Evolutionary conservation across 2,888 invertebrate species (phyloP), one percentile per base, ranked within the genome.

Genomic region (Drosophila nigricruria): DNA sequence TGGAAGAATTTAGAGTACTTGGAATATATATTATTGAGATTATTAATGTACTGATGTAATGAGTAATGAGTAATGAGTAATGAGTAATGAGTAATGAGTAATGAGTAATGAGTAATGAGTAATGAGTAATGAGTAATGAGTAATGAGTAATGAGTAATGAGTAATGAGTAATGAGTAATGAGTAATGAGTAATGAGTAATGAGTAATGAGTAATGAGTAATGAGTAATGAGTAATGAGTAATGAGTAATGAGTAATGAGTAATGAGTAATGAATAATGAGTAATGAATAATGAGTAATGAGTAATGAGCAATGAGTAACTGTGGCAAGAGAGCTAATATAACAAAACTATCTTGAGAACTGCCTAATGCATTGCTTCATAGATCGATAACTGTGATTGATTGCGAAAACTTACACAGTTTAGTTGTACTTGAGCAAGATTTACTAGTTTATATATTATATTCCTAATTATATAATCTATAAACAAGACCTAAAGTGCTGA

Each of bases 11-110:
- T 12, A 5, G 16, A 30, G 30, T 5, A 30, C 8, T 30, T 25
- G 4, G 16, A 25, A 25, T 27, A 16, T 16, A 16, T 25, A 25
- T 20, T 20, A 20, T 20, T 14, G 5, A 43, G 43, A 23, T 43
- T 43, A 42, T 20, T 2, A 20, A 42, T 42, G 12, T 20, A 1
- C 12, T 43, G 1, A 45, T 23, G 6, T 16, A 12, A 18, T 49
- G 18, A 49, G 10, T 20, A 32, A 50, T 20, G 32, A 32, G 30
- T 23, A 18, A 18, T 49, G 6, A 49, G 0, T 12, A 18, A 49
- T 49, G 18, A 18, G 18, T 23, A 49, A 18, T 49, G 18, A 49
- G 45, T 18, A 47, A n/a, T 27, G 47, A n/a, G n/a, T 20, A 47
- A n/a, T 27, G 10, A 27, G 12, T 18, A 18, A 30, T 18, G 49